Evolutionary conservation across 2,888 invertebrate genomes (phyloP), one percentile per base, ranked within the genome.

Genomic region (Caenorhabditis sinica): DNA sequence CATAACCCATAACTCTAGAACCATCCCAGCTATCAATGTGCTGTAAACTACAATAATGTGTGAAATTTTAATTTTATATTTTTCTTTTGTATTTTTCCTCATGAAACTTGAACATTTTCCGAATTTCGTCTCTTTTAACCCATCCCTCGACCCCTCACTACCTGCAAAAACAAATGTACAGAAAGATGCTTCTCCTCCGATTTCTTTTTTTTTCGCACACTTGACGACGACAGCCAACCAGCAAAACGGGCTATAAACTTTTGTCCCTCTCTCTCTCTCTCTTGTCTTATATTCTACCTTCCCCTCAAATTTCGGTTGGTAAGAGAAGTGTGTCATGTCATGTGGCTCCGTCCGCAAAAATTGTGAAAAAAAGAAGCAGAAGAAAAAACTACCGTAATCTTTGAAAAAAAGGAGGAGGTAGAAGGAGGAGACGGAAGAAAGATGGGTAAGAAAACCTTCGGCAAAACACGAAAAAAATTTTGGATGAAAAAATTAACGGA

Each of bases 141-240:
- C 40, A 40, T 40, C 4, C 33, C 4, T 6, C 4, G 8, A 4
- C 33, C 13, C 13, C 40, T 5, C 6, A 11, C 13, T 40, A 2
- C 33, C 5, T 40, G 40, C 40, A 40, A 40, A 40, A 40, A 40
- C 40, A 40, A 40, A 13, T 40, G 40, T 33, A 33, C 33, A 8
- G 33, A 33, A 33, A 33, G 17, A 8, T 65, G 23, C 43, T n/a
- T 43, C 33, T 43, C 56, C 40, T 43, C 40, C 40, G 28, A 4
- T 53, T 40, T 33, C 58, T 13, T 36, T 40, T 30, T 30, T 36
- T 33, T 77, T 77, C 77, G 69, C 77, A 77, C 77, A 77, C 77
- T 77, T 77, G 51, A 77, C 77, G 77, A 77, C 77, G 30, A 60
- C 60, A 60, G 3, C 4, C 6, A 45, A 51, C 51, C 51, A 75